These are phyloP conservation scores for Cryptus viduatorius DNA, from an alignment of 2,888 invertebrate genomes.

Conservation along the genomic window DNA sequence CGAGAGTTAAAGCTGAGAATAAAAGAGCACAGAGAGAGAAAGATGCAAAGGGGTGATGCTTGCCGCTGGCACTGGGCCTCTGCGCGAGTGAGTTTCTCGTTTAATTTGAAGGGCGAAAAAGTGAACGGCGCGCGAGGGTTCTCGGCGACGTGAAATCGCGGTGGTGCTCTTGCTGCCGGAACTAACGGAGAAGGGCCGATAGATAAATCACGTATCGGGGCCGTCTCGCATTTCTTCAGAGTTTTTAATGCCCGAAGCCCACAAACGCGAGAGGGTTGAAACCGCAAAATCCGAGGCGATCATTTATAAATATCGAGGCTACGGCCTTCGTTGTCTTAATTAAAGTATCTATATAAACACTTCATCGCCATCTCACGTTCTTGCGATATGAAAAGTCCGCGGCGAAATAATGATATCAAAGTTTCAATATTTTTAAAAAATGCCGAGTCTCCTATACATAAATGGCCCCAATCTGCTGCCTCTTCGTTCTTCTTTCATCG, in stretches of 20 bases:
- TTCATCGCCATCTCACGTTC: not conserved
- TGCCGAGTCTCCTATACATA: constrained; percentile 30
- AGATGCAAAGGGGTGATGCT: not conserved
- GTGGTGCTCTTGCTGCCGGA: constrained; percentile 11
- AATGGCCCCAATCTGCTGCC: not conserved
- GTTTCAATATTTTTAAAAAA: not conserved
- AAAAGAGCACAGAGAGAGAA: not conserved
- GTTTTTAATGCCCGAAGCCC: constrained; percentile 12
- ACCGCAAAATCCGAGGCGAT: constrained; percentile 2
- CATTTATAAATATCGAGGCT: constrained; percentile 24
- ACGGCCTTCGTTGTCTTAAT: constrained; percentile 12
- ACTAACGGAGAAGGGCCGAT: constrained; percentile 42
- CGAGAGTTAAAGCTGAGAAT: not conserved
- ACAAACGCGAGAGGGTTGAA: not conserved
- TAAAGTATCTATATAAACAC: constrained; percentile 1
- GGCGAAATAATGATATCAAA: not conserved
- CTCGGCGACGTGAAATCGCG: constrained; percentile 32
- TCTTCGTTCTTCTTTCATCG: not conserved
- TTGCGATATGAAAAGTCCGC: not conserved
- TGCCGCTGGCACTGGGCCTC: not conserved
- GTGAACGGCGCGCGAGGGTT: constrained; percentile 39
- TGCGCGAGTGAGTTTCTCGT: constrained; percentile 28
- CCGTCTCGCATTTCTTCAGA: constrained; percentile 17
- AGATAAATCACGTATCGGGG: constrained; percentile 68
- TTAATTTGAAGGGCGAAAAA: constrained; percentile 58